Percentiles rank a stretch among this genome's conserved stretches.
phyloP scores from a whole-genome alignment of 2,113 vertebrate species.

The Solenodon paradoxus region DNA sequence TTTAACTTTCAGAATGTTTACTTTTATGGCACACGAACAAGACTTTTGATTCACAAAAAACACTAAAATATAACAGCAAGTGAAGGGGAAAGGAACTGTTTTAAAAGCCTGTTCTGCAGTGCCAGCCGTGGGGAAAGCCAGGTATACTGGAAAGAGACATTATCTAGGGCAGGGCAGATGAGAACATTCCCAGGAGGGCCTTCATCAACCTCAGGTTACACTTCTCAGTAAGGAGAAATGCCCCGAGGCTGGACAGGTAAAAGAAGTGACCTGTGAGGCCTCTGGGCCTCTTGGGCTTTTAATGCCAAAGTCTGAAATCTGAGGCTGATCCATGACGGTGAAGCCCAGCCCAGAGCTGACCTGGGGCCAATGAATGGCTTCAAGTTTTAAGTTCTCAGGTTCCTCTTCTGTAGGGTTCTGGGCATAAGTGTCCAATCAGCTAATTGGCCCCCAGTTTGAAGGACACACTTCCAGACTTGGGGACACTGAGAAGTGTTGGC shows the following conservation, averaged over 20 bases:
- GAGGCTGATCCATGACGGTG: not conserved
- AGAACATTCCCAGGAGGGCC: not conserved
- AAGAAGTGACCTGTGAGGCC: not conserved
- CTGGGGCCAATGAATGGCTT: not conserved
- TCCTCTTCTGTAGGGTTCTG: not conserved
- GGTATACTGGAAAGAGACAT: not conserved
- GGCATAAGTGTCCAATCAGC: not conserved
- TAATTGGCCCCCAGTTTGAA: not conserved
- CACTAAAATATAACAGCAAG: not conserved
- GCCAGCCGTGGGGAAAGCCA: not conserved
- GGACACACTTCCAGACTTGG: not conserved
- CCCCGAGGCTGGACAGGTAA: not conserved
- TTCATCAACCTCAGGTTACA: not conserved
- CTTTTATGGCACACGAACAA: not conserved
- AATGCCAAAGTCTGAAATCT: not conserved
- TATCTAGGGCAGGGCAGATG: not conserved
- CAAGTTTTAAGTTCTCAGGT: not conserved
- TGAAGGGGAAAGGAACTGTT: not conserved
- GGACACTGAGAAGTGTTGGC: not conserved
- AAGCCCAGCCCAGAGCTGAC: not conserved
- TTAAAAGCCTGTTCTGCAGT: not conserved
- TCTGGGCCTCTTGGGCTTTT: not conserved
- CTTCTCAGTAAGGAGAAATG: not conserved
- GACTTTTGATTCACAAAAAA: constrained; percentile 26
- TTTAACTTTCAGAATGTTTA: constrained; percentile 40